Base-by-base conservation (phyloP, 2,888 invertebrate species). In the Mythimna impura region DNA sequence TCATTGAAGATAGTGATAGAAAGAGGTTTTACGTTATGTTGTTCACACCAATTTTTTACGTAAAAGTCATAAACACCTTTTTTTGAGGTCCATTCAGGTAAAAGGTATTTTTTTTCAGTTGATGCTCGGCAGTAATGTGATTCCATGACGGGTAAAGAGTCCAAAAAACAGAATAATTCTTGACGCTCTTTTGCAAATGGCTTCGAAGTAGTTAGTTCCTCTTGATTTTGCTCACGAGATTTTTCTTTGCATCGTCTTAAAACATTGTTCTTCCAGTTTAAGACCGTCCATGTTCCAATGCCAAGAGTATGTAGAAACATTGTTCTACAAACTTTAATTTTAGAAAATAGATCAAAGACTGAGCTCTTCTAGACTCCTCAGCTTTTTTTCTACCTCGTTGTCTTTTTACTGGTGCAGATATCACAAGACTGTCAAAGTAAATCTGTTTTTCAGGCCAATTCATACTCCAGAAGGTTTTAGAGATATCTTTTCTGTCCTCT, bases 311-410 rank as follows among this genome's bases (percentile, higher is more conserved):
- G 70, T 25, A 73, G 52, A 77, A 73, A 73, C 73, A 64, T 70
- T 55, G 70, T 77, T 66, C 73, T 73, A 52, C 77, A 77, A 58
- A 77, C 77, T 73, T 66, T 73, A 43, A 73, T 63, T 77, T 77
- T 58, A 77, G 71, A 73, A 70, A 52, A 62, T 72, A 76, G 47
- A 66, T 47, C 60, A 76, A 73, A 69, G 73, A 73, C 63, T 76
- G 72, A 40, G 20, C 67, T 67, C 73, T 67, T 63, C 47, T 66
- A 30, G 72, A 62, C 58, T 66, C 62, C 47, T 66, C 57, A 50
- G 36, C 57, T 20, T 36, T 60, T 73, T 66, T 64, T 60, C 60
- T 60, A n/a, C 60, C 60, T 36, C 60, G 20, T 60, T n/a, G 60
- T 60, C 60, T 60, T 36, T 60, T 60, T 10, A 60, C 60, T n/a